Evolutionary conservation across 1,140 invertebrate species (phyloP).

Genomic region (Brachionus koreanus): DNA sequence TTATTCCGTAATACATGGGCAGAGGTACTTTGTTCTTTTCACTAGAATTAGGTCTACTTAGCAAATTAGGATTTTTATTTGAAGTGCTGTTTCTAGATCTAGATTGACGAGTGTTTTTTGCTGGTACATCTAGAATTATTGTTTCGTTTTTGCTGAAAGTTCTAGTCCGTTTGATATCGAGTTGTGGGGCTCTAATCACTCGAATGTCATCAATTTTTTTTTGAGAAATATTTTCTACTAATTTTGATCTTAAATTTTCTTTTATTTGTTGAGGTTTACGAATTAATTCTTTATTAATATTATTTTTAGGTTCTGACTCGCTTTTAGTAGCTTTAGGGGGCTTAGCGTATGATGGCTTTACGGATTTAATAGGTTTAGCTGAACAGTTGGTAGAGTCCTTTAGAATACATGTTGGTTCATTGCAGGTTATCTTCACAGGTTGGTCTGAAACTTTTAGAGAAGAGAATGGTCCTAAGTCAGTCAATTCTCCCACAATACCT

Average conservation of each 20-base stretch:
- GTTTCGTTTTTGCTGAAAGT: neutral
- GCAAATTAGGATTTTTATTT: neutral
- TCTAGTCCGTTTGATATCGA: neutral
- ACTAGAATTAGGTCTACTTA: neutral
- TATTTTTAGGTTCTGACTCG: neutral
- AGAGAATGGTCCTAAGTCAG: neutral
- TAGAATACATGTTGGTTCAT: neutral
- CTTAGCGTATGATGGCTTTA: neutral
- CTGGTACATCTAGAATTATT: neutral
- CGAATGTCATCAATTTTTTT: neutral
- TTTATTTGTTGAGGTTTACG: neutral
- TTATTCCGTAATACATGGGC: conserved; percentile 22
- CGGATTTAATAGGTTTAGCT: neutral
- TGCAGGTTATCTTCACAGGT: neutral
- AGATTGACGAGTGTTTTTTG: neutral
- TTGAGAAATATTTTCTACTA: neutral
- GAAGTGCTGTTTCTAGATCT: neutral
- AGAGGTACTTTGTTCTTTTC: neutral
- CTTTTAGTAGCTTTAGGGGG: neutral
- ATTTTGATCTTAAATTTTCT: neutral
- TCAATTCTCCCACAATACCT: neutral
- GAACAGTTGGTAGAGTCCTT: neutral
- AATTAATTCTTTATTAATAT: neutral
- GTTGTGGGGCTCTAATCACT: neutral
- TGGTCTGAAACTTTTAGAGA: neutral